Evolutionary conservation across 30 jellyfish, hydroid and myxozoan genomes (phyloP).

Genomic region (Hydractinia echinata): DNA sequence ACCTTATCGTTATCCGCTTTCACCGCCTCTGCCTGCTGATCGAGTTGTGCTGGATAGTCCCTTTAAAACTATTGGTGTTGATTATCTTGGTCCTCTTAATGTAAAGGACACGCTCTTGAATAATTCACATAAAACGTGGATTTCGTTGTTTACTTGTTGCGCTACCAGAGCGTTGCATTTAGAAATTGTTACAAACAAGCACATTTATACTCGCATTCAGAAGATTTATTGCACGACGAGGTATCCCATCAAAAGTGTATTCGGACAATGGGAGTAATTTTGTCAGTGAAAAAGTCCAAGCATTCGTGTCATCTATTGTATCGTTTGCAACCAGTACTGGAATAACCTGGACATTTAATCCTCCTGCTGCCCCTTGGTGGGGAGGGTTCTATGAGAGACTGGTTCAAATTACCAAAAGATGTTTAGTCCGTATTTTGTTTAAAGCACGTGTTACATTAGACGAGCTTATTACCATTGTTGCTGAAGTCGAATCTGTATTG

Average conservation of each 20-base stretch:
- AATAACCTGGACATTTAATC: not conserved
- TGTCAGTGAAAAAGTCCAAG: not conserved
- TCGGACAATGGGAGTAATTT: not conserved
- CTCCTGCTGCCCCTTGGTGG: slow-evolving; percentile 46
- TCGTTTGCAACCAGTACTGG: not conserved
- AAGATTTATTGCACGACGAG: not conserved
- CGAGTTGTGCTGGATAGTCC: not conserved
- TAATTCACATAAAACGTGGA: not conserved
- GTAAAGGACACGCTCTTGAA: not conserved
- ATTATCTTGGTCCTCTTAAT: not conserved
- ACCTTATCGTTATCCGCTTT: not conserved
- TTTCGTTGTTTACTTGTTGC: not conserved
- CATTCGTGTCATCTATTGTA: not conserved
- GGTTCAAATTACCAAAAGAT: slow-evolving; percentile 18
- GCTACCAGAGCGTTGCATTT: not conserved
- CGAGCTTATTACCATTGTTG: slow-evolving; percentile 30
- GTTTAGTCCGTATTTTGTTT: slow-evolving; percentile 6
- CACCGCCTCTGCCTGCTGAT: not conserved
- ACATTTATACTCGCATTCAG: not conserved
- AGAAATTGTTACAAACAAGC: not conserved
- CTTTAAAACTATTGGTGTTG: not conserved
- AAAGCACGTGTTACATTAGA: slow-evolving; percentile 12
- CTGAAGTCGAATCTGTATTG: slow-evolving; percentile 26
- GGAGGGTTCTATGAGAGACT: slow-evolving; percentile 39
- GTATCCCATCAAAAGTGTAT: not conserved